Conservation (phyloP, 2,888 invertebrate species). For the Morpho helenor region DNA sequence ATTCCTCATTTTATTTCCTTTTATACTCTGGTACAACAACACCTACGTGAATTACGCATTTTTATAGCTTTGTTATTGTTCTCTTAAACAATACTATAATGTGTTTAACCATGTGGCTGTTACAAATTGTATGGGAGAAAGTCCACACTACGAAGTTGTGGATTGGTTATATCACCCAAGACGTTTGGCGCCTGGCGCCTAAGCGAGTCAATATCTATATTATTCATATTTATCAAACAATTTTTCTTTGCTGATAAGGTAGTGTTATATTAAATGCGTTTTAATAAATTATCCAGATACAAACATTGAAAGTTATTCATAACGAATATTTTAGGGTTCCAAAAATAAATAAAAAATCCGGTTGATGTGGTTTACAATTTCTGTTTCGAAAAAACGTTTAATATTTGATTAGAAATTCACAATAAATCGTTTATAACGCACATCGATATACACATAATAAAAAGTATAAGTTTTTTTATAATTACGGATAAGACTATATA, state of each 20-base stretch:
- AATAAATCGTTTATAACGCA: too few species aligned
- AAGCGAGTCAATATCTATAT: neutral
- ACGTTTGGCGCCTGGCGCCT: constrained; percentile 3
- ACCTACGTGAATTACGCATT: constrained; percentile 33
- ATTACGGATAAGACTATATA: too few species aligned
- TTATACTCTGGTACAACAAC: constrained; percentile 21
- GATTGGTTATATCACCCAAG: constrained; percentile 4
- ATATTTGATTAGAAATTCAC: too few species aligned
- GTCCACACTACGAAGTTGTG: constrained; percentile 17
- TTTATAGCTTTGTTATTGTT: constrained; percentile 39
- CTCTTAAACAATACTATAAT: constrained; percentile 31
- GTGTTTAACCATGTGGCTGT: constrained; percentile 29
- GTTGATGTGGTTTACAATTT: too few species aligned
- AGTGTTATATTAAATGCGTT: too few species aligned
- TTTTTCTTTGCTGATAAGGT: neutral
- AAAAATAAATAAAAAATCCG: too few species aligned
- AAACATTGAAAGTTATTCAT: too few species aligned
- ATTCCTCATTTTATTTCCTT: constrained; percentile 13
- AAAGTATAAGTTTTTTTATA: too few species aligned
- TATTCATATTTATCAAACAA: neutral
- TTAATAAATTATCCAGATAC: too few species aligned
- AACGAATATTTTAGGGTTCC: too few species aligned
- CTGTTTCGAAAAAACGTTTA: too few species aligned
- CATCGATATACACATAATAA: too few species aligned
- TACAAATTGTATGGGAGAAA: constrained; percentile 29